Percentiles rank a stretch among this genome's conserved stretches.
phyloP scores from a whole-genome alignment of 2,888 invertebrate genomes.

The Tanytarsus gracilentus region DNA sequence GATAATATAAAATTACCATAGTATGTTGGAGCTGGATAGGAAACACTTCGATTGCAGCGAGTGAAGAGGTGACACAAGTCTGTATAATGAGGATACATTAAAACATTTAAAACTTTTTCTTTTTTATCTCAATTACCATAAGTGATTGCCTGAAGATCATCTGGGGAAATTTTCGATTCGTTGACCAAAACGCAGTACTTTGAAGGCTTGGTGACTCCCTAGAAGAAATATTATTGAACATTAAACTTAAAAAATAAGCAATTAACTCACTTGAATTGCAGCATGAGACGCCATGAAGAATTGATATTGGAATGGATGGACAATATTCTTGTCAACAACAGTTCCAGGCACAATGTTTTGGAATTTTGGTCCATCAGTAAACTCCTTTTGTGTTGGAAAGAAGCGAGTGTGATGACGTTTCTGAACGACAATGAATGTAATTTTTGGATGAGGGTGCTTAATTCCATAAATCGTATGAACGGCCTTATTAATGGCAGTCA shows the following conservation, averaged over 20 bases:
- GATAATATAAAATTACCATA: slow-evolving; percentile 41
- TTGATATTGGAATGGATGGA: slow-evolving; percentile 77
- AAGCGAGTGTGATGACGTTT: slow-evolving; percentile 90
- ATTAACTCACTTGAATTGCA: slow-evolving; percentile 17
- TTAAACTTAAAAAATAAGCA: slow-evolving; percentile 43
- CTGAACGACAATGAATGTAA: slow-evolving; percentile 90
- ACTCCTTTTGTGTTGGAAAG: slow-evolving; percentile 36
- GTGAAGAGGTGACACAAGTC: slow-evolving; percentile 79
- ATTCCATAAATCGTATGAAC: slow-evolving; percentile 41
- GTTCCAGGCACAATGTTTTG: slow-evolving; percentile 78
- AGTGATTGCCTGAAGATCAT: slow-evolving; percentile 68
- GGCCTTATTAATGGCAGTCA: slow-evolving; percentile 62
- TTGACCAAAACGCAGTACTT: slow-evolving; percentile 73
- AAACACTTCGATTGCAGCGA: slow-evolving; percentile 73
- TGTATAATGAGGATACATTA: neutral
- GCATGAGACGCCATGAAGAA: slow-evolving; percentile 63
- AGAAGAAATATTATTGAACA: slow-evolving; percentile 51
- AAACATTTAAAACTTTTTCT: neutral
- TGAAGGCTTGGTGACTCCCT: slow-evolving; percentile 73
- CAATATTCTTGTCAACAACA: slow-evolving; percentile 74
- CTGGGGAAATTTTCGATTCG: slow-evolving; percentile 34
- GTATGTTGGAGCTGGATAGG: slow-evolving; percentile 81
- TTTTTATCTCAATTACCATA: slow-evolving; percentile 41
- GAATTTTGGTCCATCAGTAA: slow-evolving; percentile 49
- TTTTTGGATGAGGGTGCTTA: slow-evolving; percentile 58